Percentiles rank a stretch among this genome's conserved stretches.
These are phyloP conservation scores for Trichomalopsis sarcophagae DNA, from an alignment of 1,140 invertebrate species.

Conservation along the genomic window DNA sequence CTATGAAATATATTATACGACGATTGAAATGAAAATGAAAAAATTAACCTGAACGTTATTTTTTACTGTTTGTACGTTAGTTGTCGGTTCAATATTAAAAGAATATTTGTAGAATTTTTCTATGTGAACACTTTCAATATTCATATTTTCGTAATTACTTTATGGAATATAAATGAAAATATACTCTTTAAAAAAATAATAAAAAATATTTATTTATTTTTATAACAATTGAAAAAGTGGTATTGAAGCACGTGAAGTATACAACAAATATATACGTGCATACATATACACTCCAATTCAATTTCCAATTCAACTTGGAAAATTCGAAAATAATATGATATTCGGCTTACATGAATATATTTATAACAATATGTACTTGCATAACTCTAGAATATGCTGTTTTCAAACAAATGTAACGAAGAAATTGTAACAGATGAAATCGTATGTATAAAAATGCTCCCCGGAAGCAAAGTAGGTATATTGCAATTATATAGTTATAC, in stretches of 20 bases:
- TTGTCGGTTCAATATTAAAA: background rate
- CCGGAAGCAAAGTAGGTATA: too few relatives aligned
- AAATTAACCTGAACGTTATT: background rate
- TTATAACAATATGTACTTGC: too few relatives aligned
- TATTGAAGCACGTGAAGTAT: background rate
- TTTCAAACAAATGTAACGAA: too few relatives aligned
- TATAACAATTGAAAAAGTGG: background rate
- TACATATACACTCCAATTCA: background rate
- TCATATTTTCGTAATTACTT: background rate
- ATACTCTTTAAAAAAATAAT: background rate
- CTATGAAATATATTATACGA: background rate
- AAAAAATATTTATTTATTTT: background rate
- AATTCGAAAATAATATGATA: too few relatives aligned
- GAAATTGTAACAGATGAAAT: too few relatives aligned
- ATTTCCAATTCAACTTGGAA: too few relatives aligned
- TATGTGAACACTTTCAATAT: background rate
- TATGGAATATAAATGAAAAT: background rate
- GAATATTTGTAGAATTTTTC: background rate
- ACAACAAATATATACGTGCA: background rate
- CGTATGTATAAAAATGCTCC: too few relatives aligned
- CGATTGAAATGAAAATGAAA: background rate
- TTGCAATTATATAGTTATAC: too few relatives aligned
- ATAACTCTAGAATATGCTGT: too few relatives aligned
- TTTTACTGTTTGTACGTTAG: background rate
- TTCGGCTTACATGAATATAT: too few relatives aligned